These are phyloP conservation scores for Eurypyga helias DNA, from an alignment of 2,113 vertebrate genomes.

Conservation along the genomic window DNA sequence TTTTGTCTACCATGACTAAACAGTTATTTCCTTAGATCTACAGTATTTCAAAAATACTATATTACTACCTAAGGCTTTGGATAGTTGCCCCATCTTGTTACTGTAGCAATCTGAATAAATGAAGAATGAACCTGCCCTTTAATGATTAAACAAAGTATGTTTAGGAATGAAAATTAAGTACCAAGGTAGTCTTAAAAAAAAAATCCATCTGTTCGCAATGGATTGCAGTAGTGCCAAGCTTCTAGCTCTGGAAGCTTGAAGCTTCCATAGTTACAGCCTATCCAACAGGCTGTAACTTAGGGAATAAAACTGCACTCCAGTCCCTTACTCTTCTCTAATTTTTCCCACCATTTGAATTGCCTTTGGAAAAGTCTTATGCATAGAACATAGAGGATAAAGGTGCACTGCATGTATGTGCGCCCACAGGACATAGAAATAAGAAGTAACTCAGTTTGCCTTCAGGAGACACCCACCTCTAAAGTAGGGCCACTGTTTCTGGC, in stretches of 20 bases:
- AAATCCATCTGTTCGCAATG: neutral
- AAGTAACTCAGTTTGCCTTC: neutral
- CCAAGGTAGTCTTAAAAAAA: neutral
- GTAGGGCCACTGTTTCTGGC: neutral
- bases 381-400: neutral
- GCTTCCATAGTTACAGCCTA: no score
- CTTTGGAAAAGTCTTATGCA: neutral
- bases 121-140: neutral
- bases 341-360: neutral
- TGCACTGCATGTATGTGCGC: neutral
- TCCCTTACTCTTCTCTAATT: neutral
- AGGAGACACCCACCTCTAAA: neutral
- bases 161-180: neutral
- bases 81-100: neutral
- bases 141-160: neutral
- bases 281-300: neutral
- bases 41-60: neutral
- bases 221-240: accelerated
- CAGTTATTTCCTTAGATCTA: neutral
- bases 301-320: neutral
- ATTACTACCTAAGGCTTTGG: neutral
- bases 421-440: neutral
- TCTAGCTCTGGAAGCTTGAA: neutral
- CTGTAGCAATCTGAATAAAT: neutral
- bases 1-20: neutral